Evolutionary conservation across 2,888 invertebrate genomes (phyloP).

Genomic region (Nomada fabriciana): DNA sequence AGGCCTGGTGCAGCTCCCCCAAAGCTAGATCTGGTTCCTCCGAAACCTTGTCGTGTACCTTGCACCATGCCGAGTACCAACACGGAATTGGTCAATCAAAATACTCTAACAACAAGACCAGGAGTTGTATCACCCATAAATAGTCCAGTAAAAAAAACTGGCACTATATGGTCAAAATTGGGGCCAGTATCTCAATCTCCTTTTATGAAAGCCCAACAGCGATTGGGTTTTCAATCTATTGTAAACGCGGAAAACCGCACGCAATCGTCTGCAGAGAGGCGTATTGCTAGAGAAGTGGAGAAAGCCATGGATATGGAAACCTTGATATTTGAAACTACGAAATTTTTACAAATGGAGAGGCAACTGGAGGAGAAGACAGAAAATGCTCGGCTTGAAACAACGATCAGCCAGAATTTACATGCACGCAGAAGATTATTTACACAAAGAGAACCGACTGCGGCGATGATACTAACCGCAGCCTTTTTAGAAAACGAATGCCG

Average conservation of each 20-base stretch:
- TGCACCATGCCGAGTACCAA: slow-evolving; percentile 76
- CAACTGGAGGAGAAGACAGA: slow-evolving; percentile 77
- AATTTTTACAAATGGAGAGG: slow-evolving; percentile 77
- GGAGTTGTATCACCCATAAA: slow-evolving; percentile 79
- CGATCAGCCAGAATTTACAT: slow-evolving; percentile 68
- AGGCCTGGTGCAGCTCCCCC: slow-evolving; percentile 80
- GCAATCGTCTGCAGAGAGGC: slow-evolving; percentile 81
- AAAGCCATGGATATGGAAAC: slow-evolving; percentile 61
- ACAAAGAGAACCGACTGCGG: slow-evolving; percentile 75
- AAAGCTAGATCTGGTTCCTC: slow-evolving; percentile 81
- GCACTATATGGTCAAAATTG: slow-evolving; percentile 81
- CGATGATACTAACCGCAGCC: slow-evolving; percentile 77
- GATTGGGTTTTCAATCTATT: slow-evolving; percentile 75
- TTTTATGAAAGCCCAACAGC: slow-evolving; percentile 81
- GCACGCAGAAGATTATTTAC: slow-evolving; percentile 74
- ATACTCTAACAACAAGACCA: slow-evolving; percentile 76
- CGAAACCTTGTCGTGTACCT: slow-evolving; percentile 82
- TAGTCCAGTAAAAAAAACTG: slow-evolving; percentile 75
- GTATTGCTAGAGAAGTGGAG: slow-evolving; percentile 77
- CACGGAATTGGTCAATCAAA: slow-evolving; percentile 77
- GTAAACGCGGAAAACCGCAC: slow-evolving; percentile 71
- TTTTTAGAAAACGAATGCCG: slow-evolving; percentile 80
- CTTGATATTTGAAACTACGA: slow-evolving; percentile 76
- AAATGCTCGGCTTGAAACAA: slow-evolving; percentile 73
- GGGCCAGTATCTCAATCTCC: slow-evolving; percentile 83